A percentile compares a stretch with the other conserved stretches of the same genome.
phyloP scores from a whole-genome alignment of 1,140 invertebrate genomes.

The Drosophila aff. region DNA sequence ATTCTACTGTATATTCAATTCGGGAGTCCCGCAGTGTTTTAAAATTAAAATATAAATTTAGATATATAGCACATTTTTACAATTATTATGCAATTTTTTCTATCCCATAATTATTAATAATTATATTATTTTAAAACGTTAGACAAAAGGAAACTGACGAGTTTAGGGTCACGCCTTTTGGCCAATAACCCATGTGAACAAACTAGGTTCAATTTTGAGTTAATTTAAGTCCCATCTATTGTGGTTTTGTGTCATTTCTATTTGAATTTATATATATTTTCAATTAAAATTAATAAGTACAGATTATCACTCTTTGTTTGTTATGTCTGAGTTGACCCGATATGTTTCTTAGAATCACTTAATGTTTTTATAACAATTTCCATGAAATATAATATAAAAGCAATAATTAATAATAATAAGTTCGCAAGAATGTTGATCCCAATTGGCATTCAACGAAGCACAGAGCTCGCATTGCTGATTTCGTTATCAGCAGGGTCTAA shows the following conservation, averaged over 20 bases:
- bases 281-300: no score
- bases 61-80: no score
- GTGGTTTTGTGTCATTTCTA: not conserved
- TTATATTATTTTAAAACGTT: not conserved
- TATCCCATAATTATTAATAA: no score
- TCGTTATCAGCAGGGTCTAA: not conserved
- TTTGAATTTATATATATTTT: no score
- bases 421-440: not conserved
- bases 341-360: not conserved
- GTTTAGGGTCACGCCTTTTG: not conserved
- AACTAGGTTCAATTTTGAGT: not conserved
- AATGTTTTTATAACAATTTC: not conserved
- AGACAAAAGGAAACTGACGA: not conserved
- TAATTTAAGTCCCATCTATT: not conserved
- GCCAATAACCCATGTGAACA: not conserved
- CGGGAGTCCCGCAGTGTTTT: no score
- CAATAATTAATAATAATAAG: constrained; percentile 3
- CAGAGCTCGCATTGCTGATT: not conserved
- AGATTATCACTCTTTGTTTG: not conserved
- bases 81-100: no score
- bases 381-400: not conserved
- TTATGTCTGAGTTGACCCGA: not conserved
- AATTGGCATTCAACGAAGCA: not conserved
- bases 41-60: no score
- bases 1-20: no score